Base-by-base conservation (phyloP, 53 echinoderm and acorn worm species). In the Holothuria scabra region DNA sequence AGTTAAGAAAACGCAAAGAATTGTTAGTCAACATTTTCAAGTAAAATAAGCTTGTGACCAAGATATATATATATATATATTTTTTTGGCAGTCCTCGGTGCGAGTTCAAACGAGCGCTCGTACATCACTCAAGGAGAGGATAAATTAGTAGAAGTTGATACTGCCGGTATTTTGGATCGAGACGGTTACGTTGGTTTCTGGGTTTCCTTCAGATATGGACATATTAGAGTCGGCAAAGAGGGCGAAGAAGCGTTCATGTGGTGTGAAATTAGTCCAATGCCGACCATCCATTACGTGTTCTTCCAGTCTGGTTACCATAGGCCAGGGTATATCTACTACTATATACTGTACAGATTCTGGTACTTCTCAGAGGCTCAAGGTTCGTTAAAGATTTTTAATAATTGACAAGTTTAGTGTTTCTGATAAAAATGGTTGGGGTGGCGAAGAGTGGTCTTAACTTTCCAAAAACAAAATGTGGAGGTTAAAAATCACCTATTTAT, bases 301-400 rank as follows among this genome's bases (percentile, higher is more conserved):
- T 81, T 81, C 46, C 21, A 60, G 14, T 46, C 46, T 18, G 82
- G 82, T 2, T 16, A 41, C 18, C 82, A 48, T 41, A 24, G 10
- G 5, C 13, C 34, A 20, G 35, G 21, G 23, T 25, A 11, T 13
- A 35, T 81, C n/a, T 81, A 81, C 35, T 81, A 81, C 44, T 81
- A 65, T 64, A 60, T 41, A 16, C 35, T 63, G 19, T 62, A 19
- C 65, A 81, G 64, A n/a, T 81, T 37, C 28, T 81, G 31, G 61
- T 81, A 44, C 64, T 81, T 63, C 65, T 81, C 82, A 63, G 34
- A 81, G 35, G 82, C 82, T 22, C 37, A 12, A 26, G 82, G 82
- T 81, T 64, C 12, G 37, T 21, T 59, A 13, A 76, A 16, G 4
- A 41, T 10, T 41, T 8, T 41, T 41, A 8, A 41, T 8, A 8